These are phyloP conservation scores for Ianthella basta DNA, from an alignment of 37 sponge, comb jelly and placozoan genomes.

Conservation along the genomic window DNA sequence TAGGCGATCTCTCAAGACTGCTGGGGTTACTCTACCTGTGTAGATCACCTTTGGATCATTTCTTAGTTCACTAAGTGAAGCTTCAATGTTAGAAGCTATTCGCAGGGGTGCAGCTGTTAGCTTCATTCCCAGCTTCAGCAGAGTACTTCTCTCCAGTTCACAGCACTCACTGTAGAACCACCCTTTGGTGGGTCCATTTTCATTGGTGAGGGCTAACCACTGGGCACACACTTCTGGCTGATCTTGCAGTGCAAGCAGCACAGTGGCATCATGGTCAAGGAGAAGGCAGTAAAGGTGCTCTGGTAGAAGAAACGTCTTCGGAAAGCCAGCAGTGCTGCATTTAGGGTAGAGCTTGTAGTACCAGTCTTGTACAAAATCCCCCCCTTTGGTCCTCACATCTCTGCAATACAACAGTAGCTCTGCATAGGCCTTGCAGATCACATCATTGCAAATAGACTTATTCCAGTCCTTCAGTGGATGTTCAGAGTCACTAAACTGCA, in stretches of 20 bases:
- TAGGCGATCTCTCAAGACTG: slow-evolving; percentile 16
- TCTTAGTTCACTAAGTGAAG: neutral
- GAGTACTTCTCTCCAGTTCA: neutral
- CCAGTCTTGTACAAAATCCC: slow-evolving; percentile 20
- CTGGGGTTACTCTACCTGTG: neutral
- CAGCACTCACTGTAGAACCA: neutral
- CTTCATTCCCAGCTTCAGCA: slow-evolving; percentile 12
- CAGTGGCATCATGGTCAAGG: neutral
- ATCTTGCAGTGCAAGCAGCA: neutral
- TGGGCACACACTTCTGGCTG: neutral
- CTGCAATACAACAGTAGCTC: slow-evolving; percentile 39
- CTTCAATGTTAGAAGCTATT: neutral
- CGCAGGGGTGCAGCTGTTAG: slow-evolving; percentile 7
- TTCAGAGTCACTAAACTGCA: slow-evolving; percentile 21
- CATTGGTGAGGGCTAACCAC: slow-evolving; percentile 8
- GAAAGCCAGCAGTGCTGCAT: neutral
- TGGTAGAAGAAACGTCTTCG: neutral
- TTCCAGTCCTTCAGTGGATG: slow-evolving; percentile 50
- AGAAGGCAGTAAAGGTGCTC: neutral
- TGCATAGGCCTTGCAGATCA: slow-evolving; percentile 47
- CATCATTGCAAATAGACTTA: neutral
- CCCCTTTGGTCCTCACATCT: neutral
- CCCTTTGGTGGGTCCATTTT: neutral
- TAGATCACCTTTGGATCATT: neutral
- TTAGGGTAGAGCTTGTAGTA: slow-evolving; percentile 56